phyloP scores from a whole-genome alignment of 2,797 vertebrate genomes.

The Antennarius maculatus region DNA sequence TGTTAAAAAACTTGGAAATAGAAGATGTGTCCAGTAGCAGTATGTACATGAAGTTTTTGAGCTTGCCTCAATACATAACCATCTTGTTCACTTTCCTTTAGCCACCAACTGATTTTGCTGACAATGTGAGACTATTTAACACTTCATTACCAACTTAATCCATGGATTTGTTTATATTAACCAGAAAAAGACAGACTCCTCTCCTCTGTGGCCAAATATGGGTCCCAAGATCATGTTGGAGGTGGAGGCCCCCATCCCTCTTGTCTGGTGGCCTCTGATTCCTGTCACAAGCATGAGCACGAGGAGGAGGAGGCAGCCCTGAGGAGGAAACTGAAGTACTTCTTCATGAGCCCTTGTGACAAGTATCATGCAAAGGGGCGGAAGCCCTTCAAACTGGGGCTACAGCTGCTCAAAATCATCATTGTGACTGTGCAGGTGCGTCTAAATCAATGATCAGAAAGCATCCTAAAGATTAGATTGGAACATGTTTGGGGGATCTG shows the following conservation, averaged over 20 bases:
- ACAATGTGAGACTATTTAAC: too few relatives aligned
- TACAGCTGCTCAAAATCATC: conserved; percentile 92
- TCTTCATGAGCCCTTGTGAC: conserved; percentile 96
- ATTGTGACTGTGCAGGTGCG: conserved; percentile 89
- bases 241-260: conserved; percentile 33
- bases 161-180: conserved; percentile 6
- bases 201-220: conserved; percentile 74
- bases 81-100: too few relatives aligned
- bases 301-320: conserved; percentile 85
- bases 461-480: neutral
- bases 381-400: conserved; percentile 89
- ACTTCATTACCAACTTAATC: neutral
- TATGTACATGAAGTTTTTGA: too few relatives aligned
- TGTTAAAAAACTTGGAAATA: neutral
- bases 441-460: neutral
- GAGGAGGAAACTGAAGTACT: conserved; percentile 91
- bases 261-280: conserved; percentile 29
- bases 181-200: conserved; percentile 85
- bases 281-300: conserved; percentile 56
- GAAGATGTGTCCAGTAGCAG: neutral
- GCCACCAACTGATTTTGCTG: too few relatives aligned
- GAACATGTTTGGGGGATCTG: neutral
- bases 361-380: conserved; percentile 92
- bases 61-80: too few relatives aligned
- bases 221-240: conserved; percentile 66